Base-by-base conservation (phyloP, 1,140 invertebrate species). In the Riptortus pedestris region DNA sequence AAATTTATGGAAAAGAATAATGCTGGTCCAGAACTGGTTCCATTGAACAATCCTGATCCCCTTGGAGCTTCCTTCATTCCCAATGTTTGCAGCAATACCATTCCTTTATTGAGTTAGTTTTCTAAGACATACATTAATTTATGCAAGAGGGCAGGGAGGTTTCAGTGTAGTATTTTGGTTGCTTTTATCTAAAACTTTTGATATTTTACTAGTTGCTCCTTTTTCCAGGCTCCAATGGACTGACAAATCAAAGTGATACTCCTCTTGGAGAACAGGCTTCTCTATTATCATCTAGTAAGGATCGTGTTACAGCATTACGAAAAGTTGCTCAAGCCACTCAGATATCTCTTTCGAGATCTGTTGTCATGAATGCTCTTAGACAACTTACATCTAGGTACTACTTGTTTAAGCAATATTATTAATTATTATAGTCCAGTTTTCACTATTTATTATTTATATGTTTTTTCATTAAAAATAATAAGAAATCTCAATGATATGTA, bases 351-450 rank as follows among this genome's bases (percentile, higher is more conserved):
- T 79, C 80, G 4, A 71, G 83, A 22, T 75, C 75, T 45, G 75
- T 83, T 7, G 75, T 83, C 9, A 77, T 83, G 66, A 77, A 78
- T 65, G 74, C 78, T 2, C 71, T 85, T 0, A 77, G 78, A 1
- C 72, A 82, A 2, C 72, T 85, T 2, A 79, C 80, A 24, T 72
- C 78, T 20, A 81, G 77, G 75, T 79, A 67, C 28, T 2, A 48
- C 18, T 2, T 45, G 14, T 2, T n/a, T 2, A 18, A 45, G 18
- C 2, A 45, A 45, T n/a, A 45, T n/a, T 9, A 38, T 45, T 45
- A 18, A n/a, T n/a, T n/a, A n/a, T n/a, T n/a, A n/a, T n/a, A n/a
- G 2, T 45, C 20, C 20, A 45, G 20, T 45, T 45, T n/a, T 4
- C 14, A n/a, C 20, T 45, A 45, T 45, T 45, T 45, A 52, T 18